These are phyloP conservation scores for Teleogryllus occipitalis DNA, from an alignment of 1,140 invertebrate genomes.

Conservation along the genomic window DNA sequence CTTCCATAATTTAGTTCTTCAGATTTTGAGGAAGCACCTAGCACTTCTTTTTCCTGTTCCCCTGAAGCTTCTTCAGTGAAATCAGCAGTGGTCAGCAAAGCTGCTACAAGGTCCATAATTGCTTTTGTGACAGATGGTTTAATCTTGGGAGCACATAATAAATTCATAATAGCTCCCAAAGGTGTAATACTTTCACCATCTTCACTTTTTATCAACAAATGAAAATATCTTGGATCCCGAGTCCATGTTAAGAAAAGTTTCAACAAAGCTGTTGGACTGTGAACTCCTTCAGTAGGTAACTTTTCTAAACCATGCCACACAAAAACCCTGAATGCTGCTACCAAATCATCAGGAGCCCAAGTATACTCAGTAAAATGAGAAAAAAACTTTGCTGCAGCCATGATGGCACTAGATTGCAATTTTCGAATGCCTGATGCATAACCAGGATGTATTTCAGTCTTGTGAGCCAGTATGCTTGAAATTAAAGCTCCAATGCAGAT, in stretches of 20 bases:
- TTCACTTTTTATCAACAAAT: constrained; percentile 55
- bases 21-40: constrained; percentile 17
- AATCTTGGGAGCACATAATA: constrained; percentile 59
- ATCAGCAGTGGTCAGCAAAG: constrained; percentile 57
- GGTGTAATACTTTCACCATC: constrained; percentile 43
- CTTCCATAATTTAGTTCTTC: constrained; percentile 60
- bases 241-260: constrained; percentile 72
- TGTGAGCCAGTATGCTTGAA: constrained; percentile 45
- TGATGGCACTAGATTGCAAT: constrained; percentile 50
- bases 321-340: constrained; percentile 64
- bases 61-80: constrained; percentile 31
- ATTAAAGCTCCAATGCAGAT: constrained; percentile 57
- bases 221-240: constrained; percentile 61
- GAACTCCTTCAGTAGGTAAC: constrained; percentile 69
- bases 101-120: constrained; percentile 71
- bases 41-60: constrained; percentile 34
- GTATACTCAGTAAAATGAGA: constrained; percentile 65
- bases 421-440: constrained; percentile 59
- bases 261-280: constrained; percentile 71
- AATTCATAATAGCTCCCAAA: constrained; percentile 55
- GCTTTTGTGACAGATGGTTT: constrained; percentile 53
- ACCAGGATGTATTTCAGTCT: constrained; percentile 60
- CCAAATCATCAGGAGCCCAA: constrained; percentile 62
- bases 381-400: constrained; percentile 63
- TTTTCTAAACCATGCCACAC: constrained; percentile 75